Evolutionary conservation across 2,888 invertebrate species (phyloP).

Genomic region (Caenorhabditis zanzibari): DNA sequence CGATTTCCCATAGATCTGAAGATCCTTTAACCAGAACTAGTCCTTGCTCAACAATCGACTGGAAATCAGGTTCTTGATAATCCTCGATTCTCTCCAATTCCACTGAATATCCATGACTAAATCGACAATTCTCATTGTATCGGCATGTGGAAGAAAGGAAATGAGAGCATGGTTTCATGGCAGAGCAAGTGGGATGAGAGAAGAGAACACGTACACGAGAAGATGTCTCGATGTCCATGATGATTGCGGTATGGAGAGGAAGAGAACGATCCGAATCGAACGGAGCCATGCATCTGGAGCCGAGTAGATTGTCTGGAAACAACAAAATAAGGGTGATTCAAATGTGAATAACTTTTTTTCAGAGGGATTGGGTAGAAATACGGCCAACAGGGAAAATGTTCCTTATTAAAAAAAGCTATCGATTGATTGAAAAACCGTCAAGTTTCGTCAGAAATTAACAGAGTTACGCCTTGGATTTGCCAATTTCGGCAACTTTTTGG

Average conservation of each 20-base stretch:
- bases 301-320: conserved; percentile 55
- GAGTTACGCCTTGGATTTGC: no score
- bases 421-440: no score
- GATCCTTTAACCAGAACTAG: conserved; percentile 64
- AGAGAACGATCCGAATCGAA: conserved; percentile 53
- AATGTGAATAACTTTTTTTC: no score
- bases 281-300: conserved; percentile 60
- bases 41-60: conserved; percentile 43
- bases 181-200: conserved; percentile 68
- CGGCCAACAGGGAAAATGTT: no score
- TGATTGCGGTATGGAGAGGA: conserved; percentile 69
- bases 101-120: conserved; percentile 73
- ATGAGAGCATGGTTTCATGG: conserved; percentile 72
- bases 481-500: no score
- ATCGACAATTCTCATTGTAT: conserved; percentile 68
- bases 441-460: no score
- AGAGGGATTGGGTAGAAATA: no score
- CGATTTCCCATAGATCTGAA: conserved; percentile 72
- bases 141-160: conserved; percentile 68
- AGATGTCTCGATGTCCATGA: conserved; percentile 62
- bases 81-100: conserved; percentile 62
- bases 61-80: conserved; percentile 71
- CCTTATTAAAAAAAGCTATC: no score
- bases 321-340: no score
- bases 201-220: conserved; percentile 69